These are phyloP conservation scores for Myripristis murdjan DNA, from an alignment of 2,797 vertebrate species.

Conservation along the genomic window DNA sequence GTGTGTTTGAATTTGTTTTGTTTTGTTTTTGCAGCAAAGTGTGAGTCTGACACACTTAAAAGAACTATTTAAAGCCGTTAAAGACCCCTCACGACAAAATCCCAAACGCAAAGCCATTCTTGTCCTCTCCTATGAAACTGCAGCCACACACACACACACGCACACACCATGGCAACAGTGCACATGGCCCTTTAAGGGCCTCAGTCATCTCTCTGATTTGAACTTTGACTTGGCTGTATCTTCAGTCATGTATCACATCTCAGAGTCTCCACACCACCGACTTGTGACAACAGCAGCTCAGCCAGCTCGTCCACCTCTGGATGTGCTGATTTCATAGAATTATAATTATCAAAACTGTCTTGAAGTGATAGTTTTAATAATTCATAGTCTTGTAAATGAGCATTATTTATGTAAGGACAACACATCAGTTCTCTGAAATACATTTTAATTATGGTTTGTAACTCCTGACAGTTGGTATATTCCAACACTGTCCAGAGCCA, in stretches of 20 bases:
- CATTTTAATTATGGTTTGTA: conserved; percentile 1
- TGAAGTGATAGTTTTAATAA: too few species aligned
- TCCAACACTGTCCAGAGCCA: too few species aligned
- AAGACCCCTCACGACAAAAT: background rate
- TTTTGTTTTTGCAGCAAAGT: background rate
- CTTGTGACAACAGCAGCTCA: conserved; percentile 14
- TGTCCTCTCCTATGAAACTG: background rate
- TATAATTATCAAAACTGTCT: background rate
- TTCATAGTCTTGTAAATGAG: background rate
- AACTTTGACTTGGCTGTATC: conserved; percentile 48
- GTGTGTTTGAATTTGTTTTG: background rate
- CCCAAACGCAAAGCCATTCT: background rate
- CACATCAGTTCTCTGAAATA: background rate
- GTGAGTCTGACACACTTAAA: background rate
- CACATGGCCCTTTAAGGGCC: background rate
- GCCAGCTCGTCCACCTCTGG: conserved; percentile 44
- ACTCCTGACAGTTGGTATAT: too few species aligned
- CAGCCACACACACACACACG: background rate
- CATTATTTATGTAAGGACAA: background rate
- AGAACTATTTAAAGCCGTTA: background rate
- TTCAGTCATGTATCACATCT: conserved; percentile 47
- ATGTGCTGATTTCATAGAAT: too few species aligned
- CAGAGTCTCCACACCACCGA: conserved; percentile 34
- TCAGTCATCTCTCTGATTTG: background rate
- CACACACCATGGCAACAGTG: too few species aligned